Base-by-base conservation (phyloP, 2,888 invertebrate genomes). In the Cabera pusaria region DNA sequence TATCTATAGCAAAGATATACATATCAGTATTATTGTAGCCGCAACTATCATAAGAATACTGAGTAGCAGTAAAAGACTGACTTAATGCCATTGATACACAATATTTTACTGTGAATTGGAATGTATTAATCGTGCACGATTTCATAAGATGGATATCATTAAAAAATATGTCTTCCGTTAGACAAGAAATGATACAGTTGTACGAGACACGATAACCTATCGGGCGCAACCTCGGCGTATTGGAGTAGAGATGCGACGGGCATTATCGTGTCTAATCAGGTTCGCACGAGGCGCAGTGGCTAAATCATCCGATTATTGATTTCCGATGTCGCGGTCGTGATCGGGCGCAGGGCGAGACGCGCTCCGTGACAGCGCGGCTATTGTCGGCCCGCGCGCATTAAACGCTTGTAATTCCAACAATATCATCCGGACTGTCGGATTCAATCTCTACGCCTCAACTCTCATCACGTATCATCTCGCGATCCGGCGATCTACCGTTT, bases 261-360 rank as follows among this genome's bases (percentile, higher is more conserved):
- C 76, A 78, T 72, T 84, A 85, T 87, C 86, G 84, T 83, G 78
- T 81, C 86, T 83, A 86, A 87, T 88, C 87, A 81, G 83, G 83
- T 86, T 86, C 86, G 86, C 86, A 88, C 85, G 87, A 84, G 86
- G 84, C 76, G 81, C 87, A 72, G 86, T 86, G 87, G 87, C 87
- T 85, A 84, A 87, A 87, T 87, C 85, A 86, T 85, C 71, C 86
- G 84, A 83, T 88, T 88, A 88, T 87, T 88, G 88, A 88, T 87
- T 87, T 86, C 83, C 81, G 74, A 86, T 85, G 88, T 86, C 84
- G 83, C 85, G 86, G 85, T 88, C 88, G 87, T 88, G 88, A 87
- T 84, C 86, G 72, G 72, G 76, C 82, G 73, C 77, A 64, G 72
- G 75, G 71, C 70, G 64, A 77, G 70, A 66, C 74, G 77, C 77